phyloP scores from a whole-genome alignment of 2,113 vertebrate species.

The Rhinichthys klamathensis region DNA sequence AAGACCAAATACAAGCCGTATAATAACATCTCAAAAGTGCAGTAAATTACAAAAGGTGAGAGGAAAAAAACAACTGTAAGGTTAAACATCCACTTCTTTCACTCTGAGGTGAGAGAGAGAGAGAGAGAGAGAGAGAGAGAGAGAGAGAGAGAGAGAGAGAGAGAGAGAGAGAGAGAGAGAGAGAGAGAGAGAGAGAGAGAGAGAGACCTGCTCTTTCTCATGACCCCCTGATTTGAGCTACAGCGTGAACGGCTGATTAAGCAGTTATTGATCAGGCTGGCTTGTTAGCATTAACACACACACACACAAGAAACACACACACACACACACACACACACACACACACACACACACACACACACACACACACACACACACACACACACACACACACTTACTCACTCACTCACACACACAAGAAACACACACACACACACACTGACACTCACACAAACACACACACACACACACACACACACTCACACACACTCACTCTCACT shows the following conservation, averaged over 20 bases:
- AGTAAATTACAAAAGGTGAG: constrained; percentile 3
- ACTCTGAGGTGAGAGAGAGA: background rate
- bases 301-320: too few relatives aligned
- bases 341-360: background rate
- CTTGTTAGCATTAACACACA: constrained; percentile 17
- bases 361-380: too few relatives aligned
- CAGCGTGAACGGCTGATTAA: constrained; percentile 21
- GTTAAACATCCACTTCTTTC: background rate
- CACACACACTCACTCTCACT: too few relatives aligned
- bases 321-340: constrained; percentile 23
- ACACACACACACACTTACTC: too few relatives aligned
- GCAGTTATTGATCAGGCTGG: constrained; percentile 24
- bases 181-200: background rate
- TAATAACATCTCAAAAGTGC: background rate
- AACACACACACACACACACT: too few relatives aligned
- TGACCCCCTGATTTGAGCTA: constrained; percentile 18
- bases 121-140: background rate
- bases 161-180: background rate
- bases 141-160: background rate
- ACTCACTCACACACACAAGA: too few relatives aligned
- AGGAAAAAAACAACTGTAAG: background rate
- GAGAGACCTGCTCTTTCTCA: constrained; percentile 2
- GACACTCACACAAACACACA: too few relatives aligned
- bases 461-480: too few relatives aligned
- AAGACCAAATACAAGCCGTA: background rate